Evolutionary conservation across 2,797 vertebrate species (phyloP).

Genomic region (Sebastes vulpes): DNA sequence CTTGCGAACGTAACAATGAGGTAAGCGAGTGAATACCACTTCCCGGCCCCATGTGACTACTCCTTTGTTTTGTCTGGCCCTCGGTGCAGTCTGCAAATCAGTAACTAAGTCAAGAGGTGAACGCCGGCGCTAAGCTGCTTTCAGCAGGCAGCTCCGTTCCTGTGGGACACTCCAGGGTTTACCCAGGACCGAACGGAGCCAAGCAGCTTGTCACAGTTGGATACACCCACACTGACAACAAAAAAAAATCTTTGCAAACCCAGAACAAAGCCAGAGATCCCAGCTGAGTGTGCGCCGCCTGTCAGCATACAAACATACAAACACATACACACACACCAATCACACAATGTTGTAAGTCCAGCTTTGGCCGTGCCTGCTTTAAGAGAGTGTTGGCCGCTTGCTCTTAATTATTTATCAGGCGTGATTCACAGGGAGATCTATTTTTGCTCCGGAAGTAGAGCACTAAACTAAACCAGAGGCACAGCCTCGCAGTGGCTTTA

Average conservation of each 20-base stretch:
- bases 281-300: slow-evolving; percentile 77
- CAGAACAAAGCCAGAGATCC: slow-evolving; percentile 87
- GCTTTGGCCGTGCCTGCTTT: slow-evolving; percentile 59
- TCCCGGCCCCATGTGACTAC: slow-evolving; percentile 44
- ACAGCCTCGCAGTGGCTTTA: slow-evolving; percentile 25
- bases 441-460: slow-evolving; percentile 55
- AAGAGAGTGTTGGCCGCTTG: slow-evolving; percentile 29
- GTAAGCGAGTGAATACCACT: slow-evolving; percentile 34
- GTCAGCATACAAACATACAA: slow-evolving; percentile 64
- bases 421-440: slow-evolving; percentile 37
- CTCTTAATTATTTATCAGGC: slow-evolving; percentile 29
- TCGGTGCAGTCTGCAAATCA: slow-evolving; percentile 67
- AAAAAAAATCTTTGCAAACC: slow-evolving; percentile 85
- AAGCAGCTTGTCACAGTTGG: slow-evolving; percentile 86
- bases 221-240: slow-evolving; percentile 84
- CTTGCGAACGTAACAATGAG: slow-evolving; percentile 33
- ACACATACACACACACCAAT: slow-evolving; percentile 50
- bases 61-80: slow-evolving; percentile 70
- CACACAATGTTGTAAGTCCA: slow-evolving; percentile 50
- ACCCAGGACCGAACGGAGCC: slow-evolving; percentile 62
- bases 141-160: slow-evolving; percentile 66
- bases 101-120: slow-evolving; percentile 71
- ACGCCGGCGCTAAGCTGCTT: slow-evolving; percentile 53
- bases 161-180: slow-evolving; percentile 79
- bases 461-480: slow-evolving; percentile 57